Evolutionary conservation across 2,888 invertebrate species (phyloP).

Genomic region (Nemotelus nigrinus): DNA sequence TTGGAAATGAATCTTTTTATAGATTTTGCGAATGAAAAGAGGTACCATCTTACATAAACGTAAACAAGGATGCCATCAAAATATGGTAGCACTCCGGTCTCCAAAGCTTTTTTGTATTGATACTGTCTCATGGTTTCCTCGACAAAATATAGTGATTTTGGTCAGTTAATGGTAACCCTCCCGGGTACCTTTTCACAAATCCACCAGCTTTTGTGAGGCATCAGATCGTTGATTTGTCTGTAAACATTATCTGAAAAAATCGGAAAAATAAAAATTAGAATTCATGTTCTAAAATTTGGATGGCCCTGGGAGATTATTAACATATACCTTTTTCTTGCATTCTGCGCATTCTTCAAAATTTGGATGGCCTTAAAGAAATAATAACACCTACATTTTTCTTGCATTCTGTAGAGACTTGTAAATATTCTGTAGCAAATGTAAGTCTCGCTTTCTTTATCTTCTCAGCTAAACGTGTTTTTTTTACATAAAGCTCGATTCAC

Average conservation of each 20-base stretch:
- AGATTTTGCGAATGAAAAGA: conserved; percentile 5
- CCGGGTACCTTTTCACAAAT: not conserved
- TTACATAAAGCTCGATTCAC: no score
- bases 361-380: no score
- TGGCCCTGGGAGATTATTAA: not conserved
- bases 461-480: no score
- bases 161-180: not conserved
- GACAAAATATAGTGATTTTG: not conserved
- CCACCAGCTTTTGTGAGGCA: conserved; percentile 30
- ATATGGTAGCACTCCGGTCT: not conserved
- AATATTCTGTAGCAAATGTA: not conserved
- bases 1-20: not conserved
- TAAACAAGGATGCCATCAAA: not conserved
- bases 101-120: not conserved
- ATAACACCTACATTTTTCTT: not conserved
- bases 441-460: not conserved
- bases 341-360: no score
- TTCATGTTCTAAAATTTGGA: no score
- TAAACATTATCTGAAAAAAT: not conserved
- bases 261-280: not conserved
- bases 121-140: conserved; percentile 1
- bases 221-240: conserved; percentile 12
- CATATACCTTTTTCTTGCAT: not conserved
- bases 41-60: not conserved
- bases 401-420: not conserved